phyloP scores from a whole-genome alignment of 2,113 vertebrate species.

The Siniperca knerii region DNA sequence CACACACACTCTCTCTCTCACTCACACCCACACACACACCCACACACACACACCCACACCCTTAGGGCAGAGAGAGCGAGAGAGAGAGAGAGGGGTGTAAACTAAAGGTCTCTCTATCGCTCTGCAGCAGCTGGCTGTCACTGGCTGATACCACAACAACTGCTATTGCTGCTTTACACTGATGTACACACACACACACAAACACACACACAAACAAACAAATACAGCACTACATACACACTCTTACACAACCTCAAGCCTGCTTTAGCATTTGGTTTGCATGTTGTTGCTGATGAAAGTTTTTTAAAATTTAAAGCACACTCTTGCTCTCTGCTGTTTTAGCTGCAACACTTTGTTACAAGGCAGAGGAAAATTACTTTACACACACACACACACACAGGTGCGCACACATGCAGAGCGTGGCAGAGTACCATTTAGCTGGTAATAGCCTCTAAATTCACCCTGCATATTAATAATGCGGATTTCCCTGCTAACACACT shows the following conservation, averaged over 20 bases:
- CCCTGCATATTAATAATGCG: constrained; percentile 56
- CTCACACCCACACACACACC: not conserved
- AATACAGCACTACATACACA: not conserved
- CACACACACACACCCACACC: constrained; percentile 8
- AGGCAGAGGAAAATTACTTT: constrained; percentile 24
- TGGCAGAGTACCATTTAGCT: constrained; percentile 43
- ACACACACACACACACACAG: constrained; percentile 23
- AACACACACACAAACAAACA: constrained; percentile 12
- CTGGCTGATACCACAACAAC: constrained; percentile 49
- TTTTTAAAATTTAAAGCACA: constrained; percentile 13
- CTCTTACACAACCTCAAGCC: constrained; percentile 22
- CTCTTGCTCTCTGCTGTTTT: not conserved
- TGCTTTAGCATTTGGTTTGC: constrained; percentile 38
- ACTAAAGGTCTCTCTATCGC: constrained; percentile 56
- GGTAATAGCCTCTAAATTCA: constrained; percentile 59
- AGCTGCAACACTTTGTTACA: not conserved
- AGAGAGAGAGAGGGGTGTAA: constrained; percentile 27
- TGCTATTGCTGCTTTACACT: constrained; percentile 18
- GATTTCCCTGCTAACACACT: constrained; percentile 55
- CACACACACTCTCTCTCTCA: not conserved
- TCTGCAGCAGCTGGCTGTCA: constrained; percentile 56
- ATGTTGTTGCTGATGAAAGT: constrained; percentile 34
- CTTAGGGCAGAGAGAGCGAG: constrained; percentile 3
- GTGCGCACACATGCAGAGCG: not conserved
- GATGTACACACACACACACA: constrained; percentile 10